Evolutionary conservation across 2,888 invertebrate species (phyloP), one percentile per base, ranked within the genome.

Genomic region (Punctoribates punctum): DNA sequence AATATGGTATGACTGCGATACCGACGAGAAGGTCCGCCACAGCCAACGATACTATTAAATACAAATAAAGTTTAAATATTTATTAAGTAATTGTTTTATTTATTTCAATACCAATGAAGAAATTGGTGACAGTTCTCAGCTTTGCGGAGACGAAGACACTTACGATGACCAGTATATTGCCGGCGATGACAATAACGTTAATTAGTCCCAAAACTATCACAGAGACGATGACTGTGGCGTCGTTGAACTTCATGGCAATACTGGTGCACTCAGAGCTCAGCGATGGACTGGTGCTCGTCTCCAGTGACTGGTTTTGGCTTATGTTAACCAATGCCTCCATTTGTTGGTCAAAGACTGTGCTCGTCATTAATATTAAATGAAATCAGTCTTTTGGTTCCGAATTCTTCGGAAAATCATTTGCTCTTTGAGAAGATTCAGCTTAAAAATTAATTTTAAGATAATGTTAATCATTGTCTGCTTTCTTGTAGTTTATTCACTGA

Each of bases 21-120:
- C 97, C 97, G n/a, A 98, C 94, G 83, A 96, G 87, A 78, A 98
- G 87, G 86, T 98, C 98, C 67, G 97, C 96, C 25, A 95, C 93
- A 0, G 97, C 97, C 82, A 98, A 87, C 70, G 96, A 96, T 79
- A 96, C 94, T 75, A 42, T 11, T 17, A 6, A 74, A 34, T 34
- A 74, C 8, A 74, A 54, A 67, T 13, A 17, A 48, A 20, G 46
- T 2, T 62, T 23, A 62, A 51, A 29, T 67, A 57, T 54, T 29
- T 6, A n/a, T n/a, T 62, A 62, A n/a, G 34, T 29, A 17, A 20
- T 20, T 54, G 2, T 34, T 15, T 62, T 2, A 42, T 15, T 27
- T 1, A 8, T 65, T 34, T 65, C 17, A 20, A 65, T 76, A 76
- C 76, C 76, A 83, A 98, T 96, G 87, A 98, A 96, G 83, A 94